These are phyloP conservation scores for Egretta garzetta DNA, from an alignment of 2,113 vertebrate species.

Conservation along the genomic window DNA sequence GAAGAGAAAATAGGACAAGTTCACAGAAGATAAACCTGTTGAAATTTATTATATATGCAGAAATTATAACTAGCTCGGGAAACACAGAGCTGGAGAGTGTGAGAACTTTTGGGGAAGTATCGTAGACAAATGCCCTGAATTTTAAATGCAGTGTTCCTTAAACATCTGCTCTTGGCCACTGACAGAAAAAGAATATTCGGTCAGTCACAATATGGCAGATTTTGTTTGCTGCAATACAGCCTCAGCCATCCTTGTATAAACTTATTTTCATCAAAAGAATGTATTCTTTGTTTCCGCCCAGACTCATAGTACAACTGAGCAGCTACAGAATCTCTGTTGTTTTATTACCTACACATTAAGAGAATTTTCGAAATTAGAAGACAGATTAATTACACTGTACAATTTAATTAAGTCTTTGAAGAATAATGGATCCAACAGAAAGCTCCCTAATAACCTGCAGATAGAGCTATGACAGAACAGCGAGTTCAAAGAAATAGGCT, in stretches of 20 bases:
- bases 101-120: not conserved
- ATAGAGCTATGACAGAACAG: not conserved
- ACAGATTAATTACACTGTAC: conserved; percentile 3
- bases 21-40: not conserved
- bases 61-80: not conserved
- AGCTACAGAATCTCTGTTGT: not conserved
- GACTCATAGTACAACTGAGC: not conserved
- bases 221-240: not conserved
- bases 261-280: not conserved
- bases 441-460: not conserved
- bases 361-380: not conserved
- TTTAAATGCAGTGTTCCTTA: not conserved
- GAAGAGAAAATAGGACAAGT: not conserved
- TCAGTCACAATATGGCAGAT: not conserved
- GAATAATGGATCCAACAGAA: conserved; percentile 19
- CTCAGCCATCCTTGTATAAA: not conserved
- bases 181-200: not conserved
- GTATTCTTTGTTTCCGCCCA: not conserved
- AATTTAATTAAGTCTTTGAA: conserved; percentile 24
- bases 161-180: not conserved
- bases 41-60: not conserved
- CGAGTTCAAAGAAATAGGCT: not conserved
- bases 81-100: not conserved
- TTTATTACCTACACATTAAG: not conserved
- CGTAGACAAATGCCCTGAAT: not conserved